These are phyloP conservation scores for Syngnathus floridae DNA, from an alignment of 2,113 vertebrate genomes.

Conservation along the genomic window DNA sequence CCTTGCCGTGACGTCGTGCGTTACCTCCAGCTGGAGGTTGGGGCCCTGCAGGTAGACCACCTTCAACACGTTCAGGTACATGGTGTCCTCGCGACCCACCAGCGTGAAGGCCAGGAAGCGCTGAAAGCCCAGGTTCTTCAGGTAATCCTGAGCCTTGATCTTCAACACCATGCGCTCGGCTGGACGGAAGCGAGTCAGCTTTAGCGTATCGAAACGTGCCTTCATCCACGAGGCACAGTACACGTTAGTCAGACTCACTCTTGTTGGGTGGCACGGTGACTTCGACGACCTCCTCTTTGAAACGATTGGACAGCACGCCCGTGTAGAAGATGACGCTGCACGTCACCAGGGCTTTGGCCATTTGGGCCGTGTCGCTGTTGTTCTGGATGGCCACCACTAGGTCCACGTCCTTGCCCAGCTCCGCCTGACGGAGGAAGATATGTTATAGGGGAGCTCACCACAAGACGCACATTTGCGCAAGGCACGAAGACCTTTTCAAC, in stretches of 20 bases:
- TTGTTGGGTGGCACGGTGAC: slow-evolving; percentile 12
- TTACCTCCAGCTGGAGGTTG: slow-evolving; percentile 70
- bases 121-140: slow-evolving; percentile 73
- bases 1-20: background rate
- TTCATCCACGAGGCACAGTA: too few species aligned
- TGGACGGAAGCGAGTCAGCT: slow-evolving; percentile 30
- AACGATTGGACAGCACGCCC: slow-evolving; percentile 64
- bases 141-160: slow-evolving; percentile 71
- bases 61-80: slow-evolving; percentile 66
- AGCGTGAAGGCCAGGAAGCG: slow-evolving; percentile 73
- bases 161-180: slow-evolving; percentile 52
- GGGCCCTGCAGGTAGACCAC: slow-evolving; percentile 65
- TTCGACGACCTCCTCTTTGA: slow-evolving; percentile 56
- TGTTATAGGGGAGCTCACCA: too few species aligned
- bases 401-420: slow-evolving; percentile 69
- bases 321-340: slow-evolving; percentile 80
- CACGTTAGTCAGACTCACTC: slow-evolving; percentile 35
- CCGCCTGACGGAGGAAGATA: slow-evolving; percentile 14
- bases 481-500: background rate
- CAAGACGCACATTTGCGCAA: too few species aligned
- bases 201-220: too few species aligned
- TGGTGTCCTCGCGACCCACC: slow-evolving; percentile 56
- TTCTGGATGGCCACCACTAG: slow-evolving; percentile 76
- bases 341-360: slow-evolving; percentile 51
- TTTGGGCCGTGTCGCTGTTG: slow-evolving; percentile 37